phyloP scores from a whole-genome alignment of 2,888 invertebrate genomes.

The Tryphoninae sp. region DNA sequence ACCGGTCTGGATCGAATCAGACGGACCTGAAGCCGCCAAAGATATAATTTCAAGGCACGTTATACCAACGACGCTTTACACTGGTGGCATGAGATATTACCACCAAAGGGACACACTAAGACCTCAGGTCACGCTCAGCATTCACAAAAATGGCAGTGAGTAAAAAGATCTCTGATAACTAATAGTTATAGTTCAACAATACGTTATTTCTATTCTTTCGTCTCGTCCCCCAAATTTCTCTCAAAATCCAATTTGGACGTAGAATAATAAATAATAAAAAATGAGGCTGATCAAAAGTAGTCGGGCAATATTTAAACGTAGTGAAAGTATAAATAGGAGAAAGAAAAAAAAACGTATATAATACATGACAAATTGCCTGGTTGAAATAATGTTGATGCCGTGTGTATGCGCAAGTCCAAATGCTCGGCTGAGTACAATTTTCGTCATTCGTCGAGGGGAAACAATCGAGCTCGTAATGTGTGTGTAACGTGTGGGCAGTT shows the following conservation, averaged over 20 bases:
- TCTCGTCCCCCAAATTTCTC: background rate
- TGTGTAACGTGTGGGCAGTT: background rate
- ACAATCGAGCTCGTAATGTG: background rate
- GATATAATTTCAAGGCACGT: conserved; percentile 90
- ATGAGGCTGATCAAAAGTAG: conserved; percentile 12
- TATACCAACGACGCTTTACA: conserved; percentile 90
- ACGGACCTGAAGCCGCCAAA: conserved; percentile 83
- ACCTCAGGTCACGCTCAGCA: conserved; percentile 88
- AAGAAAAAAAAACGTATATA: background rate
- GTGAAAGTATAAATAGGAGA: conserved; percentile 23
- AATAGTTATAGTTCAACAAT: no score
- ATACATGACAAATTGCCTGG: conserved; percentile 21
- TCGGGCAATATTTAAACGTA: conserved; percentile 9
- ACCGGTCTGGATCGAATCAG: conserved; percentile 77
- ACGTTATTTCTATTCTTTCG: background rate
- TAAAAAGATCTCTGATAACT: conserved; percentile 37
- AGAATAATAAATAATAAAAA: conserved; percentile 13
- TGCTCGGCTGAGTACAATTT: conserved; percentile 24
- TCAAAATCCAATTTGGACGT: background rate
- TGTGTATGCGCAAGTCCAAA: conserved; percentile 1
- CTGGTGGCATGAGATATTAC: conserved; percentile 93
- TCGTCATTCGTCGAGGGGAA: conserved; percentile 12
- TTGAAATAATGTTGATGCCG: conserved; percentile 12
- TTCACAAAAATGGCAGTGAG: conserved; percentile 91
- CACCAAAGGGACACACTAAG: conserved; percentile 91